Base-by-base conservation (phyloP, 2,797 vertebrate genomes). In the Spinus pinus region DNA sequence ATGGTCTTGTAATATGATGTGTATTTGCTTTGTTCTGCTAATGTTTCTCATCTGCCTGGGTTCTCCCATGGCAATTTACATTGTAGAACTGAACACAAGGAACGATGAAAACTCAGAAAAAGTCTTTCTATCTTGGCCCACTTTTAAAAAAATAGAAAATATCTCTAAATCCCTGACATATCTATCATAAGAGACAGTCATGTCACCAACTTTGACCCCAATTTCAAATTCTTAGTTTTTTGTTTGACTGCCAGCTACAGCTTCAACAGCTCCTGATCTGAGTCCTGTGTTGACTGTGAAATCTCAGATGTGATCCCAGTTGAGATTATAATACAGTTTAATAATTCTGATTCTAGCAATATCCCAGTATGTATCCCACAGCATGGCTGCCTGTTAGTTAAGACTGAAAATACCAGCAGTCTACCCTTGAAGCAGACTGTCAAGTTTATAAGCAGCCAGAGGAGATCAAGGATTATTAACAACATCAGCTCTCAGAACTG, bases 401-500 rank as follows among this genome's bases (percentile, higher is more conserved):
- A 81, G 81, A 79, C n/a, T 56, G 39, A 74, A 88, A 79, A 86
- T 58, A 67, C 20, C 28, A 61, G 14, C 14, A 78, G 23, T 20
- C 71, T 62, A 56, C 49, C 67, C 74, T 62, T 90, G 78, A 79
- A 91, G 30, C 51, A 82, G 41, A 46, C 28, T 51, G 66, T 71
- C 64, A 88, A 74, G 60, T 88, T 70, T 80, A 35, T 35, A 89
- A 66, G 57, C 39, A 85, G 46, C 14, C 73, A 79, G 53, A 16
- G 6, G 54, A 93, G 92, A 95, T 79, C 81, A 92, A 94, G 89
- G 90, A 90, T 79, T 77, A 87, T 72, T 90, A 95, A 95, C 82
- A 79, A 47, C 61, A 83, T 33, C 0, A 0, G 20, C 28, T 83
- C 47, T 93, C 69, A 86, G 60, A 90, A 66, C 70, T 20, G 41